These are phyloP conservation scores for Dysmachus trigonus DNA, from an alignment of 2,888 invertebrate genomes.

Conservation along the genomic window DNA sequence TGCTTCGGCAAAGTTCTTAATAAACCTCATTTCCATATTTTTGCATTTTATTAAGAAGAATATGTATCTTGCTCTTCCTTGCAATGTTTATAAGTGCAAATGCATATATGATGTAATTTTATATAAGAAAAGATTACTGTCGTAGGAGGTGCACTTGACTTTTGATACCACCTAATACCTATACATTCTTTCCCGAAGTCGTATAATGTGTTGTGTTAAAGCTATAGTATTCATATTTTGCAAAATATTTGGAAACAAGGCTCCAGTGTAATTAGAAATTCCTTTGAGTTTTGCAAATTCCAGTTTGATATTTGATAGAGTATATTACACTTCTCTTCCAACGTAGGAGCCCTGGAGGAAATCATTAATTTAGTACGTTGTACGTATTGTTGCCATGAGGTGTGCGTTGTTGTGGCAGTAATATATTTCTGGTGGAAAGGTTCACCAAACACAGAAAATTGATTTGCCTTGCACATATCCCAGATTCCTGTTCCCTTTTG, in stretches of 20 bases:
- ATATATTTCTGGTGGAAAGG: background rate
- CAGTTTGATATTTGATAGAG: background rate
- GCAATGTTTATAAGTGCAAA: background rate
- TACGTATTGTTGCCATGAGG: background rate
- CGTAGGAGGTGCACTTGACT: background rate
- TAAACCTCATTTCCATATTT: background rate
- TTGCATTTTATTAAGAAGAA: background rate
- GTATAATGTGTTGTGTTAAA: no score
- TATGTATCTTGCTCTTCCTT: background rate
- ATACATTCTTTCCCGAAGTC: background rate
- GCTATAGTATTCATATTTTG: background rate
- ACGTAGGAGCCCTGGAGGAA: background rate
- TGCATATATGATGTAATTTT: background rate
- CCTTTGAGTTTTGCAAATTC: background rate
- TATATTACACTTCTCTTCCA: background rate
- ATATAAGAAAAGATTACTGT: background rate
- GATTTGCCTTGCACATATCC: background rate
- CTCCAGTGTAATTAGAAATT: background rate
- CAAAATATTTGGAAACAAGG: background rate
- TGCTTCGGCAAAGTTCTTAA: background rate
- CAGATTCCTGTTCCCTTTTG: background rate
- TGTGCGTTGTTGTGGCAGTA: background rate
- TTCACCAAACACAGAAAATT: background rate
- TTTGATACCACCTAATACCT: background rate
- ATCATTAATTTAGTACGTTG: background rate